Evolutionary conservation across 2,113 vertebrate genomes (phyloP).

Genomic region (Connochaetes taurinus): DNA sequence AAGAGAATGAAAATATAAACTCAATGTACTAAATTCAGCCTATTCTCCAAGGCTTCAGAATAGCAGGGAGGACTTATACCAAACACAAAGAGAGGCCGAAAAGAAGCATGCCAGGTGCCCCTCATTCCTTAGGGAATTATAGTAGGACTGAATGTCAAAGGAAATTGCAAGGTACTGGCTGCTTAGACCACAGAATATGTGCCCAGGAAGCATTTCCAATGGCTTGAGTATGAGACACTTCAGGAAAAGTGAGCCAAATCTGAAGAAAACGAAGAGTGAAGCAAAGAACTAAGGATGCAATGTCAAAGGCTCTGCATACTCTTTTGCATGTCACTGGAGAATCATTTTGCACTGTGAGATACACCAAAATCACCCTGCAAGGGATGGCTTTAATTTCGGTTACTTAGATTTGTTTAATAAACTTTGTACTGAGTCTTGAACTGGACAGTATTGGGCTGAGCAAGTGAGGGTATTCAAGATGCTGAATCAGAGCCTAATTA

Average conservation of each 20-base stretch:
- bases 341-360: background rate
- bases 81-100: background rate
- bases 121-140: background rate
- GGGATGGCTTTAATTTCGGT: background rate
- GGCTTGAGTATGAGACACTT: background rate
- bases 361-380: background rate
- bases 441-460: background rate
- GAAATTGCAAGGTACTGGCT: background rate
- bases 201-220: background rate
- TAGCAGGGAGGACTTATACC: background rate
- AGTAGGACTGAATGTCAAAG: background rate
- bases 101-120: background rate
- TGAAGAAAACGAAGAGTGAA: background rate
- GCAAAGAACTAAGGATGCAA: background rate
- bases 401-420: background rate
- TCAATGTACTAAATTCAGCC: background rate
- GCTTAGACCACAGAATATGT: background rate
- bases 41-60: background rate
- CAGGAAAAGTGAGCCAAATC: background rate
- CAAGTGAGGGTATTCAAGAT: background rate
- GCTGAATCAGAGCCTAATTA: background rate
- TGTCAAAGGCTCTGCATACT: accelerated
- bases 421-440: background rate
- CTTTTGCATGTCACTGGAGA: background rate
- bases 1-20: background rate